A percentile compares a stretch with the other conserved stretches of the same genome.
Evolutionary conservation across 1,140 invertebrate species (phyloP).

Genomic region (Drosophila hydei): DNA sequence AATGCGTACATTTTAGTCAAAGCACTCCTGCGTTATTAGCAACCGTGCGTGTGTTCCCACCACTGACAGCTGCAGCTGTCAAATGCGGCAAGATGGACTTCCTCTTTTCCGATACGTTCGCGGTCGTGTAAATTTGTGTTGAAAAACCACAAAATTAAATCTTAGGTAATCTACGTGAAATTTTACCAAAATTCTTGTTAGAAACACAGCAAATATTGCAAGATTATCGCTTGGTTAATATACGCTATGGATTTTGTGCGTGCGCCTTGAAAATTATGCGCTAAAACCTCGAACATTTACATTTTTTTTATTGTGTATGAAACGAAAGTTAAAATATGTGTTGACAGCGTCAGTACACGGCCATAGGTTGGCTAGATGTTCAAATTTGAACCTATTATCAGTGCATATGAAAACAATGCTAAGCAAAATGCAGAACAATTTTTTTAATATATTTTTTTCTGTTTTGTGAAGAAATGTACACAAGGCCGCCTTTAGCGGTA

Average conservation of each 20-base stretch:
- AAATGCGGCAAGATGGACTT: conserved; percentile 68
- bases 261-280: conserved; percentile 54
- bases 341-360: conserved; percentile 17
- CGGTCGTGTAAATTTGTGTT: conserved; percentile 83
- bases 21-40: conserved; percentile 34
- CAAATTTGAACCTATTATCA: conserved; percentile 21
- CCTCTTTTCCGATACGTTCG: conserved; percentile 83
- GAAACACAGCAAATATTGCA: conserved; percentile 32
- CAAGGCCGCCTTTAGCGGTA: conserved; percentile 16
- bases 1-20: background rate
- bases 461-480: conserved; percentile 29
- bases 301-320: conserved; percentile 68
- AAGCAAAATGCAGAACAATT: conserved; percentile 13
- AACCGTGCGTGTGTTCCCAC: conserved; percentile 40
- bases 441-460: conserved; percentile 38
- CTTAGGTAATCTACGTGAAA: conserved; percentile 79
- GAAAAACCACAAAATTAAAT: conserved; percentile 80
- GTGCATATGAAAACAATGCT: conserved; percentile 27
- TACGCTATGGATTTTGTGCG: conserved; percentile 51
- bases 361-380: conserved; percentile 1
- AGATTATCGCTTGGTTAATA: conserved; percentile 17
- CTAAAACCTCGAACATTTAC: conserved; percentile 27
- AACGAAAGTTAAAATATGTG: conserved; percentile 26
- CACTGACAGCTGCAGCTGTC: conserved; percentile 61
- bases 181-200: conserved; percentile 38